Conservation (phyloP, 2,113 vertebrate genomes). For the Tupaia tana region DNA sequence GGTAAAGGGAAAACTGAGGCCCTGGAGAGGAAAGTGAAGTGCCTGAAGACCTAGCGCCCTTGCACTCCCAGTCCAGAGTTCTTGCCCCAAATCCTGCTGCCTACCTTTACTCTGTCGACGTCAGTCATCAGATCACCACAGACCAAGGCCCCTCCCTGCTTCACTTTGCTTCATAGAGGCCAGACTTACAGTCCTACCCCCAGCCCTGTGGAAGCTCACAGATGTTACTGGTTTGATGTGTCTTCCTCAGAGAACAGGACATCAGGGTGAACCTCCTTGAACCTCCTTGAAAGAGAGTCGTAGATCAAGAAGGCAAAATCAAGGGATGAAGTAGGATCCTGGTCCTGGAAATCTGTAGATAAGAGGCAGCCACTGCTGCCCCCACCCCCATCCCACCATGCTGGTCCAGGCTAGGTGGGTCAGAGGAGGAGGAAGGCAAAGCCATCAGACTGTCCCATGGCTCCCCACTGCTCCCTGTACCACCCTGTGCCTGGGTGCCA, state of each 20-base stretch:
- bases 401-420: background rate
- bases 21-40: background rate
- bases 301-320: constrained; percentile 20
- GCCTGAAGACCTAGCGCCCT: background rate
- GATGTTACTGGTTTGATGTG: background rate
- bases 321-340: background rate
- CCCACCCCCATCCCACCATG: no score
- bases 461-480: background rate
- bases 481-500: constrained; percentile 43
- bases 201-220: constrained; percentile 27
- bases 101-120: background rate
- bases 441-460: background rate
- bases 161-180: background rate
- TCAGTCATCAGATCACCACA: background rate
- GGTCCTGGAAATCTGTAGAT: constrained; percentile 19
- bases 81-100: background rate
- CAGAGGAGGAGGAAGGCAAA: background rate
- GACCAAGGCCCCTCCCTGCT: background rate
- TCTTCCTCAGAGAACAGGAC: constrained; percentile 24
- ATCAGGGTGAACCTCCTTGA: background rate
- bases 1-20: constrained; percentile 18
- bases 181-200: background rate
- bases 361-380: background rate
- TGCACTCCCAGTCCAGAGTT: background rate
- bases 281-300: constrained; percentile 18